Conservation (phyloP, 2,797 vertebrate genomes). For the Podargus strigoides region DNA sequence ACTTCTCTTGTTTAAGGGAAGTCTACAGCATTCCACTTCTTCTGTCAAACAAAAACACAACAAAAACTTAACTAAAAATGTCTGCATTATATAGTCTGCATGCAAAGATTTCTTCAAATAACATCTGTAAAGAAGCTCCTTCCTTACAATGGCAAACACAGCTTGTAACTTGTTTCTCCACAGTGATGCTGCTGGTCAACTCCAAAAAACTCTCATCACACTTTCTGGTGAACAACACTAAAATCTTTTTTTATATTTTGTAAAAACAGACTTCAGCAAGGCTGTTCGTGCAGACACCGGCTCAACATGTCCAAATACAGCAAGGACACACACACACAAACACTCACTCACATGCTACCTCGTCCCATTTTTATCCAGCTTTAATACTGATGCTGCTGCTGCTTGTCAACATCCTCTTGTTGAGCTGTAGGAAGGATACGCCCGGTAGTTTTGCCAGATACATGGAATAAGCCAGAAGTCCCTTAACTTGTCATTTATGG, state of each 20-base stretch:
- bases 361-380: background rate
- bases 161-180: background rate
- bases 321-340: background rate
- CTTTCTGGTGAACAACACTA: background rate
- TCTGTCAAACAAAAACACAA: background rate
- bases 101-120: background rate
- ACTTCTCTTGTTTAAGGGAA: background rate
- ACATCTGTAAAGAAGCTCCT: background rate
- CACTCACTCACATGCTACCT: background rate
- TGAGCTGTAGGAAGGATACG: background rate
- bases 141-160: background rate
- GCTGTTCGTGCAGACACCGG: background rate
- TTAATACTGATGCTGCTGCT: background rate
- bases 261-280: background rate
- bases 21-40: background rate
- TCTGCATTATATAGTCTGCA: background rate
- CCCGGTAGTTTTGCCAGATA: background rate
- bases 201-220: background rate
- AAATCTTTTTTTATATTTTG: background rate
- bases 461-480: background rate
- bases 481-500: background rate
- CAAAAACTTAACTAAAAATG: background rate
- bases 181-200: background rate
- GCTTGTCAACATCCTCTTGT: background rate
- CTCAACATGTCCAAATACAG: background rate